Conservation (phyloP, 2,113 vertebrate genomes). For the Amblyornis subalaris region DNA sequence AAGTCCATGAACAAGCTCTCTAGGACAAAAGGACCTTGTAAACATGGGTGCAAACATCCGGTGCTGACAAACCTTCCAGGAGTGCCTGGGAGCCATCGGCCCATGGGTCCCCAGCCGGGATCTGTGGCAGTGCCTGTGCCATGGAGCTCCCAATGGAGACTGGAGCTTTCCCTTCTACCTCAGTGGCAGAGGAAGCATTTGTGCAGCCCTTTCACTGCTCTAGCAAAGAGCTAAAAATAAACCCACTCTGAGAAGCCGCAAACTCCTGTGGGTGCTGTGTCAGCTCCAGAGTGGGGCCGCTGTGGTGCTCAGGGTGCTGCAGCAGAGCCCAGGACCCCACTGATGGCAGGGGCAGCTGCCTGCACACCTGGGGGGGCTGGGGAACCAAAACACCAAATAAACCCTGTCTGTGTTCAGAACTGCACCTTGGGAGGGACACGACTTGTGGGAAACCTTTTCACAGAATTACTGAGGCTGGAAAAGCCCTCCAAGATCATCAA, state of each 20-base stretch:
- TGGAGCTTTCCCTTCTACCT: not conserved
- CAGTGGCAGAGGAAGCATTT: not conserved
- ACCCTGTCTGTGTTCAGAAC: rapidly evolving
- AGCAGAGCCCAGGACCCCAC: too few relatives aligned
- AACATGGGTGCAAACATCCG: rapidly evolving
- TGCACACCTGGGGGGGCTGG: rapidly evolving
- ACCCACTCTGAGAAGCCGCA: not conserved
- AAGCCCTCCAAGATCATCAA: rapidly evolving
- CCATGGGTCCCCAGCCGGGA: rapidly evolving
- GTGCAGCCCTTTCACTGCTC: not conserved
- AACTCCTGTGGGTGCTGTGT: not conserved
- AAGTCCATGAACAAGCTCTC: not conserved
- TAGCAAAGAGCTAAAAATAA: not conserved
- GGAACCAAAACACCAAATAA: rapidly evolving
- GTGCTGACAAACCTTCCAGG: not conserved
- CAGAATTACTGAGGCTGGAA: not conserved
- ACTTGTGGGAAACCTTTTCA: rapidly evolving
- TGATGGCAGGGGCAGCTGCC: rapidly evolving
- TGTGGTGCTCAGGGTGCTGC: rapidly evolving
- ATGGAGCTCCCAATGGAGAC: rapidly evolving
- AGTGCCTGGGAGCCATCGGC: rapidly evolving
- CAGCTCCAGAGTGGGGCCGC: not conserved
- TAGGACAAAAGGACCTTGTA: not conserved
- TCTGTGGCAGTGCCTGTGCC: rapidly evolving
- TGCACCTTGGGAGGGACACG: rapidly evolving